Percentiles rank a stretch among this genome's conserved stretches.
phyloP scores from a whole-genome alignment of 2,888 invertebrate genomes.

The Lordiphosa fenestrarum region DNA sequence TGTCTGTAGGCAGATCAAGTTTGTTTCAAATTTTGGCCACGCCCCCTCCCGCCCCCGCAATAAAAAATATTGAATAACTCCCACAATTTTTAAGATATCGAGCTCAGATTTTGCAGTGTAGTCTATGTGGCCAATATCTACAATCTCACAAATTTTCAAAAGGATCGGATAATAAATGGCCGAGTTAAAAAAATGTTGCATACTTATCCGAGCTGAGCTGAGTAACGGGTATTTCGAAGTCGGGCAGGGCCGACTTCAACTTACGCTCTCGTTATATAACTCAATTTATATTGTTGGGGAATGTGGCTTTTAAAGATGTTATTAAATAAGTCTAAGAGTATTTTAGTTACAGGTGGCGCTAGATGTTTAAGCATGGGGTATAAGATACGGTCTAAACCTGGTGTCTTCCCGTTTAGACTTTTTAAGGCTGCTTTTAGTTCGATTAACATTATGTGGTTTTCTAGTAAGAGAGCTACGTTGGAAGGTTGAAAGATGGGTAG shows the following conservation, averaged over 20 bases:
- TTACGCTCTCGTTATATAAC: neutral
- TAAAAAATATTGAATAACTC: too few species aligned
- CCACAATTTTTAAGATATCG: too few species aligned
- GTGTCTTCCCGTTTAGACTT: neutral
- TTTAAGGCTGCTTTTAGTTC: neutral
- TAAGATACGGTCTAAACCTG: neutral
- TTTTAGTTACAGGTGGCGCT: neutral
- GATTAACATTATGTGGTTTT: neutral
- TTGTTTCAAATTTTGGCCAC: too few species aligned
- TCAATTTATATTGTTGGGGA: slow-evolving; percentile 20
- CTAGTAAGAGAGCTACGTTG: slow-evolving; percentile 4
- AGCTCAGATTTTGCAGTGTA: too few species aligned
- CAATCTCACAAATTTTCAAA: too few species aligned
- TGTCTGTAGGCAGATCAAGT: too few species aligned
- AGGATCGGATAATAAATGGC: too few species aligned
- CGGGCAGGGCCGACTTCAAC: neutral
- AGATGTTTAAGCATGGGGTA: neutral
- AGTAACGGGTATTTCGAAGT: neutral
- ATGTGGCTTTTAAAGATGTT: neutral
- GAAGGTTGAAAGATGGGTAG: slow-evolving; percentile 4
- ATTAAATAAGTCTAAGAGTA: neutral
- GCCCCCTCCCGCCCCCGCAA: too few species aligned
- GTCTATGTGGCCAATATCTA: too few species aligned
- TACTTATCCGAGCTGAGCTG: neutral
- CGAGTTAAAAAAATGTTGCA: too few species aligned